phyloP scores from a whole-genome alignment of 2,888 invertebrate genomes.

The Rhabditoides inermis region DNA sequence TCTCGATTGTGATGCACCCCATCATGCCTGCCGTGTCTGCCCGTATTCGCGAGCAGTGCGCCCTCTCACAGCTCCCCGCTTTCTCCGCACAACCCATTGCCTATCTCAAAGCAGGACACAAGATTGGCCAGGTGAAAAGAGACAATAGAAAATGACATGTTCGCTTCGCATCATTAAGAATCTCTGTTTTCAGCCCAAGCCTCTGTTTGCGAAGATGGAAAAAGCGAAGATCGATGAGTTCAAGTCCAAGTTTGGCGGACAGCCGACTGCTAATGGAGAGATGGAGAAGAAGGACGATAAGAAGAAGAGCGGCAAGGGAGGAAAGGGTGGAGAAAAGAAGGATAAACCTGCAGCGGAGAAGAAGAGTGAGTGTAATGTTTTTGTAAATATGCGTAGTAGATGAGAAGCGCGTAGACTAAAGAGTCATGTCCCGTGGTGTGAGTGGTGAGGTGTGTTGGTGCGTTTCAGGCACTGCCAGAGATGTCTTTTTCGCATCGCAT shows the following conservation, averaged over 20 bases:
- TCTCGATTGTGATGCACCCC: slow-evolving; percentile 75
- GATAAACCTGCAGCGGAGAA: neutral
- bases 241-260: slow-evolving; percentile 56
- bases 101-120: slow-evolving; percentile 70
- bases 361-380: neutral
- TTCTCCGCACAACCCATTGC: slow-evolving; percentile 53
- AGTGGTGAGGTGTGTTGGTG: slow-evolving; percentile 8
- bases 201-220: slow-evolving; percentile 81
- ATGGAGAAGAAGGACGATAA: slow-evolving; percentile 11
- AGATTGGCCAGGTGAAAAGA: slow-evolving; percentile 70
- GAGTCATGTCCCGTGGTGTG: too few relatives aligned
- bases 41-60: slow-evolving; percentile 40
- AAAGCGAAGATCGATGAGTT: slow-evolving; percentile 67
- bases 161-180: too few relatives aligned
- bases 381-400: too few relatives aligned
- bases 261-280: neutral
- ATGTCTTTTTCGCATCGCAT: too few relatives aligned
- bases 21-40: slow-evolving; percentile 70
- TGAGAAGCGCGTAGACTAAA: too few relatives aligned
- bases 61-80: slow-evolving; percentile 36
- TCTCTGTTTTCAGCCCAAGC: slow-evolving; percentile 64
- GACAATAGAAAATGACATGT: too few relatives aligned
- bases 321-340: neutral
- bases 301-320: slow-evolving; percentile 7
- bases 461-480: too few relatives aligned